Conservation (phyloP, 2,113 vertebrate genomes). For the Anarrhichthys ocellatus region DNA sequence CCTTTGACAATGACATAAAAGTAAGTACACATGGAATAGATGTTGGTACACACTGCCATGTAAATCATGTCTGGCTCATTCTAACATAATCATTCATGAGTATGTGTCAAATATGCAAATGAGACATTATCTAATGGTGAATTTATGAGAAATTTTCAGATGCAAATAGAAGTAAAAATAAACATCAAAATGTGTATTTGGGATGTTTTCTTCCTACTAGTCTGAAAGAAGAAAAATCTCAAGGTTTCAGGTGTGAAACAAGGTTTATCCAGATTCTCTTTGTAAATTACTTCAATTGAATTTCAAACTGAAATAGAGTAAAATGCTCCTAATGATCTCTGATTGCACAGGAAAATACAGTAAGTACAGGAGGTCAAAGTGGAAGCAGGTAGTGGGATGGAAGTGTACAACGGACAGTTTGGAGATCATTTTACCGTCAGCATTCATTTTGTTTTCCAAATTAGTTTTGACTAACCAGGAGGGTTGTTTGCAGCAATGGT, state of each 20-base stretch:
- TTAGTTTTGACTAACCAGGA: background rate
- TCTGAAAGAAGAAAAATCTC: background rate
- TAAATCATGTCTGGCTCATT: slow-evolving; percentile 1
- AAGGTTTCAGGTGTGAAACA: background rate
- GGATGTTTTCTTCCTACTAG: background rate
- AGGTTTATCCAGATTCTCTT: background rate
- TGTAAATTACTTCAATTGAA: background rate
- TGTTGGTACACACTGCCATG: background rate
- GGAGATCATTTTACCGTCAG: background rate
- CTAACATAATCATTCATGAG: background rate
- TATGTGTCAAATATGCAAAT: background rate
- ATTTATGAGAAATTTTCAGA: background rate
- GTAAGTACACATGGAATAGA: background rate
- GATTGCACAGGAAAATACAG: background rate
- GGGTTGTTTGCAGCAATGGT: background rate
- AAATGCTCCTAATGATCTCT: background rate
- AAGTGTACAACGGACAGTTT: background rate
- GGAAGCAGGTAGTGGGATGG: background rate
- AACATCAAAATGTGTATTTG: background rate
- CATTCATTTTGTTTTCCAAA: background rate
- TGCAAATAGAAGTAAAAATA: background rate
- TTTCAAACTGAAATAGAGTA: background rate
- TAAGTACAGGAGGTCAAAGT: background rate
- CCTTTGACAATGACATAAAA: slow-evolving; percentile 1
- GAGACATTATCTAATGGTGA: background rate